A percentile compares a stretch with the other conserved stretches of the same genome.
phyloP scores from a whole-genome alignment of 2,797 vertebrate genomes.

The Notamacropus eugenii region DNA sequence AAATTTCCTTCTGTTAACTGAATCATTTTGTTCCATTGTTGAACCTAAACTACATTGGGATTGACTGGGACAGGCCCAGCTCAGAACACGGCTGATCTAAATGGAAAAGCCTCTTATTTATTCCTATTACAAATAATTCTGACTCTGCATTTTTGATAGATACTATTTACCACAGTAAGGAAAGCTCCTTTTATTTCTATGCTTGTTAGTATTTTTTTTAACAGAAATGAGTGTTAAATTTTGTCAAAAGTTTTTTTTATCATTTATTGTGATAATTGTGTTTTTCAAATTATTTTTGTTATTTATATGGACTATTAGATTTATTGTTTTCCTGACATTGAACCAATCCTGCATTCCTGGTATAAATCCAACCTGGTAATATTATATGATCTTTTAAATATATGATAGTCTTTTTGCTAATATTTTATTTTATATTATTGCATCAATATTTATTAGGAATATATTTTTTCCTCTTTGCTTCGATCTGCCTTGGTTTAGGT shows the following conservation, averaged over 20 bases:
- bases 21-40: not conserved
- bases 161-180: not conserved
- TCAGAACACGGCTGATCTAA: not conserved
- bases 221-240: not conserved
- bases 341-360: not conserved
- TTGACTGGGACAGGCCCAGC: not conserved
- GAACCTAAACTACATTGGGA: not conserved
- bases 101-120: not conserved
- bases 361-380: not conserved
- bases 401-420: not conserved
- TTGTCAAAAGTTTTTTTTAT: not conserved
- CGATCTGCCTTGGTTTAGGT: not conserved
- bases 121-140: not conserved
- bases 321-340: not conserved
- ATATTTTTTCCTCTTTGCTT: not conserved
- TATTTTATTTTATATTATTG: not conserved
- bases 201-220: not conserved
- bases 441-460: not conserved
- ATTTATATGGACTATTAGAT: not conserved
- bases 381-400: not conserved
- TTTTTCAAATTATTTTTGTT: not conserved
- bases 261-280: not conserved
- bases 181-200: not conserved
- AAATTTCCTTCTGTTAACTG: not conserved
- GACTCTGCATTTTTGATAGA: not conserved